Evolutionary conservation across 1,140 invertebrate species (phyloP).

Genomic region (Zaprionus ornatus): DNA sequence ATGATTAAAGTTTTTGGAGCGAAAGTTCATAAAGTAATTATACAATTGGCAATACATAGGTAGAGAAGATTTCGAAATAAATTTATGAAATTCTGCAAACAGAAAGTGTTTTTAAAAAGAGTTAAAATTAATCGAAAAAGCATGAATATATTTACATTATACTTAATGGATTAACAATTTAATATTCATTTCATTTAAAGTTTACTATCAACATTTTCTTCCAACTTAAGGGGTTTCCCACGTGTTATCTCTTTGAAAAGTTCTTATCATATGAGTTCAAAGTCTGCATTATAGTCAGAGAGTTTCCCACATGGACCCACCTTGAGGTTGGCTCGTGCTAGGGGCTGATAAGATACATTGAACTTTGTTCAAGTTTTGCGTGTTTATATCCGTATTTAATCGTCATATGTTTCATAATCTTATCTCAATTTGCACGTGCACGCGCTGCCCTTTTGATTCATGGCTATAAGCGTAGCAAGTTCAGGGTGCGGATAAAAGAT

Average conservation of each 20-base stretch:
- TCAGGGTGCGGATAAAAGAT: slow-evolving; percentile 4
- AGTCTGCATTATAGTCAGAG: background rate
- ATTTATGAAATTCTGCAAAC: background rate
- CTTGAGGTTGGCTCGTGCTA: background rate
- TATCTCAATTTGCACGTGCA: slow-evolving; percentile 6
- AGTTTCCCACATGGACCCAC: background rate
- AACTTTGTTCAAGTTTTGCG: slow-evolving; percentile 9
- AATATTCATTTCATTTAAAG: background rate
- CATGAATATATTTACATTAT: background rate
- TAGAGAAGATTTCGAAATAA: background rate
- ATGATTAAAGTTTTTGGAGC: slow-evolving; percentile 6
- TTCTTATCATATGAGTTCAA: background rate
- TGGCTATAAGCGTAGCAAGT: background rate
- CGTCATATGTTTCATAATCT: background rate
- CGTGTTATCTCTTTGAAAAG: background rate
- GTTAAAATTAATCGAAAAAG: background rate
- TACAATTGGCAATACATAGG: background rate
- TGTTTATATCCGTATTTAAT: slow-evolving; percentile 1
- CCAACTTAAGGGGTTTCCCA: background rate
- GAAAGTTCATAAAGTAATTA: background rate
- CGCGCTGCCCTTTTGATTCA: background rate
- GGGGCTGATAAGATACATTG: slow-evolving; percentile 4
- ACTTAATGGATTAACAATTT: background rate
- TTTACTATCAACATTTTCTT: no score
- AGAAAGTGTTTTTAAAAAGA: background rate